Percentiles rank a stretch among this genome's conserved stretches.
Evolutionary conservation across 2,888 invertebrate species (phyloP).

Genomic region (Apamea sordens): DNA sequence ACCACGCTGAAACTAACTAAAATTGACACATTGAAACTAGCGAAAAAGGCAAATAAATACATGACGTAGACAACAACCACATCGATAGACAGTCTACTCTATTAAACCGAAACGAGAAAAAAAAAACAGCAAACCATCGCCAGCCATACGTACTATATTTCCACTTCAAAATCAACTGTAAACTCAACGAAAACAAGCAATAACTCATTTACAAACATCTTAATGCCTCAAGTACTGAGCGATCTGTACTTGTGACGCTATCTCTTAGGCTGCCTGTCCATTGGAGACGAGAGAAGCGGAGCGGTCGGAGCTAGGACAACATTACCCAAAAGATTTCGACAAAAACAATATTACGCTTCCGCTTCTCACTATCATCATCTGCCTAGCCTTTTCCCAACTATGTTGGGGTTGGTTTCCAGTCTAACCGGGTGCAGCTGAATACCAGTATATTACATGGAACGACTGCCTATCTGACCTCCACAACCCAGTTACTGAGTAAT

Average conservation of each 20-base stretch:
- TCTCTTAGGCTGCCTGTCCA: not conserved
- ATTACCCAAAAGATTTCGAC: not conserved
- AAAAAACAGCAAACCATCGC: not conserved
- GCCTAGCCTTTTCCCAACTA: too few species aligned
- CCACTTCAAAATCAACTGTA: slow-evolving; percentile 3
- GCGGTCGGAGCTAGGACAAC: not conserved
- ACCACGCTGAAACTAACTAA: not conserved
- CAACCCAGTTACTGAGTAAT: too few species aligned
- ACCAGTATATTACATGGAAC: too few species aligned
- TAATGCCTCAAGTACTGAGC: slow-evolving; percentile 16
- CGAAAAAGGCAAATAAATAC: too few species aligned
- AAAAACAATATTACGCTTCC: not conserved
- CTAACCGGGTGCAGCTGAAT: too few species aligned
- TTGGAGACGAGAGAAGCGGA: not conserved
- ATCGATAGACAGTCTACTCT: not conserved
- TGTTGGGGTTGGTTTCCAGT: too few species aligned
- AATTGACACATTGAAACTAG: too few species aligned
- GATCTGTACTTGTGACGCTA: slow-evolving; percentile 23
- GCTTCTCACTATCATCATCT: too few species aligned
- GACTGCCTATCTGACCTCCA: too few species aligned
- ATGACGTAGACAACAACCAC: not conserved
- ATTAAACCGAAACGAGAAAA: not conserved
- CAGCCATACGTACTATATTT: not conserved
- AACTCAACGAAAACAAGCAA: slow-evolving; percentile 29
- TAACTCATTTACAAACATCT: slow-evolving; percentile 49